Evolutionary conservation across 2,888 invertebrate genomes (phyloP).

Genomic region (Metacarcinus magister): DNA sequence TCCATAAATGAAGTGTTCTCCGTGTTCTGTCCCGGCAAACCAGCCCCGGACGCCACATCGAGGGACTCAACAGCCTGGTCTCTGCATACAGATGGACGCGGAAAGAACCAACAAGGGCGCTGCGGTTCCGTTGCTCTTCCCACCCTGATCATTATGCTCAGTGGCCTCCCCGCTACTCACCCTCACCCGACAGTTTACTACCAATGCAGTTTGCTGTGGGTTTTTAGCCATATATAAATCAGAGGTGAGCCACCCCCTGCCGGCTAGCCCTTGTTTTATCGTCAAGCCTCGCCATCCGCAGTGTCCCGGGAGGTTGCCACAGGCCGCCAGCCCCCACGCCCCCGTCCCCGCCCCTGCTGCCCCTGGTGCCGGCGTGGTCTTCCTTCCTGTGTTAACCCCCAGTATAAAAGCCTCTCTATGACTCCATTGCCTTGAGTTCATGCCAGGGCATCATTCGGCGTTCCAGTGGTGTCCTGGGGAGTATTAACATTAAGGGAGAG

Average conservation of each 20-base stretch:
- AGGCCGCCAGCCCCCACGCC: slow-evolving; percentile 52
- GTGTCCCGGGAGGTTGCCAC: slow-evolving; percentile 71
- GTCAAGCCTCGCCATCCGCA: slow-evolving; percentile 63
- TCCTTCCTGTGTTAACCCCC: neutral
- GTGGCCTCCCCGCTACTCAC: neutral
- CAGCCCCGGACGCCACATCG: neutral
- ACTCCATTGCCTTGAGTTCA: slow-evolving; percentile 20
- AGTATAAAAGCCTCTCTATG: neutral
- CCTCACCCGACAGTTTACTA: slow-evolving; percentile 61
- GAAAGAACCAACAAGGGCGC: slow-evolving; percentile 31
- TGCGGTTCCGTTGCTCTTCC: neutral
- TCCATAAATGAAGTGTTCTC: neutral
- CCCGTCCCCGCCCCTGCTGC: slow-evolving; percentile 10
- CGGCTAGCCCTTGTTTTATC: slow-evolving; percentile 68
- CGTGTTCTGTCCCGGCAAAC: neutral
- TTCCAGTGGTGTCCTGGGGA: neutral
- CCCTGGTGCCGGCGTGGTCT: neutral
- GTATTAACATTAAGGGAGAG: slow-evolving; percentile 65
- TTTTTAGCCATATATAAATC: slow-evolving; percentile 76
- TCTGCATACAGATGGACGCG: slow-evolving; percentile 20
- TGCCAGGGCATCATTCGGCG: slow-evolving; percentile 27
- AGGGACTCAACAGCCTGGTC: neutral
- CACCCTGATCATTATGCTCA: neutral
- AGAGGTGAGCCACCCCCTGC: slow-evolving; percentile 72
- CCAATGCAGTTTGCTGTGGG: slow-evolving; percentile 75